phyloP scores from a whole-genome alignment of 2,113 vertebrate species.

The Halcyon malimbica region DNA sequence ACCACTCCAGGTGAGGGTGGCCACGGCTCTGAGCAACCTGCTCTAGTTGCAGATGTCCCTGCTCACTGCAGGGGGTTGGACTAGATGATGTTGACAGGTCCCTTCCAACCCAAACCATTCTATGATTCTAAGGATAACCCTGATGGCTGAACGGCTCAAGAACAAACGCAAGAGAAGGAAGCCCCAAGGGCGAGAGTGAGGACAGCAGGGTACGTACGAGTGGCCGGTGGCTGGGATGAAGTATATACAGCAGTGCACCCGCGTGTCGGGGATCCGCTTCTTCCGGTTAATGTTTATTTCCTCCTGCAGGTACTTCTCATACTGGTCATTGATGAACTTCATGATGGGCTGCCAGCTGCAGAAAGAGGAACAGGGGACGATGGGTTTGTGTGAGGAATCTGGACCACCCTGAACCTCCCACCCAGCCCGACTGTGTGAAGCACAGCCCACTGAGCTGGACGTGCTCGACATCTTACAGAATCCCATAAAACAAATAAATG shows the following conservation, averaged over 20 bases:
- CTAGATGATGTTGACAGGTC: not conserved
- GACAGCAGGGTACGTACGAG: slow-evolving; percentile 78
- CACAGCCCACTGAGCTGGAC: fast-evolving
- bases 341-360: slow-evolving; percentile 97
- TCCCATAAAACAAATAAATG: not conserved
- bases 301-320: slow-evolving; percentile 96
- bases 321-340: slow-evolving; percentile 98
- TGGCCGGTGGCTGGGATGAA: slow-evolving; percentile 98
- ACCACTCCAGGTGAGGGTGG: not conserved
- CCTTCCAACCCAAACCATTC: not conserved
- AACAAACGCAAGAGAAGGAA: fast-evolving
- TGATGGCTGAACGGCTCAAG: fast-evolving
- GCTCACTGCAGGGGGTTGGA: not conserved
- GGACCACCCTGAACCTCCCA: not conserved
- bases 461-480: not conserved
- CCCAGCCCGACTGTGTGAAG: not conserved
- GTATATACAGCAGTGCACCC: slow-evolving; percentile 98
- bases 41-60: not conserved
- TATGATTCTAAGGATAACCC: not conserved
- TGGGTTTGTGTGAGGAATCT: not conserved
- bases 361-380: not conserved
- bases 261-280: slow-evolving; percentile 93
- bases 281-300: slow-evolving; percentile 96
- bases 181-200: fast-evolving
- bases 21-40: not conserved